Conservation (phyloP, 2,113 vertebrate species). For the Phyllostomus discolor region DNA sequence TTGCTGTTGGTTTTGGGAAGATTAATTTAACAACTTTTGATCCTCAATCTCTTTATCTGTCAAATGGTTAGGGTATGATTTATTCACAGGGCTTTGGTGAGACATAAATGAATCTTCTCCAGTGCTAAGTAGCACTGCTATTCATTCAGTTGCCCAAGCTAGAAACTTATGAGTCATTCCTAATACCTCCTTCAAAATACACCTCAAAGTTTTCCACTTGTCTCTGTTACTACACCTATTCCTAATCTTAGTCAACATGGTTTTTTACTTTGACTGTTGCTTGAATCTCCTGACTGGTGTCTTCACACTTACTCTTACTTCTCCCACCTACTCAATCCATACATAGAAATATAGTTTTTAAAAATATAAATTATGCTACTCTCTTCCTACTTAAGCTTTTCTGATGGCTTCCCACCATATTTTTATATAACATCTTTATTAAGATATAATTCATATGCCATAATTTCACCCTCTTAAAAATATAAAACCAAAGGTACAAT, state of each 20-base stretch:
- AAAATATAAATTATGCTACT: background rate
- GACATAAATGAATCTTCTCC: background rate
- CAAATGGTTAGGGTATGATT: background rate
- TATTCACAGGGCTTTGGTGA: background rate
- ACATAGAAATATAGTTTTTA: background rate
- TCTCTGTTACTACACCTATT: background rate
- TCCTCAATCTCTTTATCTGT: background rate
- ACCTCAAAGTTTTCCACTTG: background rate
- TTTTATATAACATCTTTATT: background rate
- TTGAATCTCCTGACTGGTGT: background rate
- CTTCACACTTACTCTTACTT: background rate
- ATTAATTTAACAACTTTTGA: background rate
- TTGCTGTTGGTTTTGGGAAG: background rate
- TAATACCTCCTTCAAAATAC: background rate
- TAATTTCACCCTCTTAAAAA: too few species aligned
- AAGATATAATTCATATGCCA: too few species aligned
- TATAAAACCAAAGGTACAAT: too few species aligned
- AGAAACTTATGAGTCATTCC: background rate
- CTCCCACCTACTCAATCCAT: background rate
- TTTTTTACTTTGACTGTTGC: background rate
- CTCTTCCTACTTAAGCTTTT: background rate
- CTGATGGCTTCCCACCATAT: background rate
- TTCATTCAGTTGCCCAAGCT: background rate
- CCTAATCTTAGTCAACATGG: background rate
- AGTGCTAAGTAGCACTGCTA: background rate